Percentiles rank a stretch among this genome's conserved stretches.
Evolutionary conservation across 2,113 vertebrate genomes (phyloP).

Genomic region (Syngnathus typhle): DNA sequence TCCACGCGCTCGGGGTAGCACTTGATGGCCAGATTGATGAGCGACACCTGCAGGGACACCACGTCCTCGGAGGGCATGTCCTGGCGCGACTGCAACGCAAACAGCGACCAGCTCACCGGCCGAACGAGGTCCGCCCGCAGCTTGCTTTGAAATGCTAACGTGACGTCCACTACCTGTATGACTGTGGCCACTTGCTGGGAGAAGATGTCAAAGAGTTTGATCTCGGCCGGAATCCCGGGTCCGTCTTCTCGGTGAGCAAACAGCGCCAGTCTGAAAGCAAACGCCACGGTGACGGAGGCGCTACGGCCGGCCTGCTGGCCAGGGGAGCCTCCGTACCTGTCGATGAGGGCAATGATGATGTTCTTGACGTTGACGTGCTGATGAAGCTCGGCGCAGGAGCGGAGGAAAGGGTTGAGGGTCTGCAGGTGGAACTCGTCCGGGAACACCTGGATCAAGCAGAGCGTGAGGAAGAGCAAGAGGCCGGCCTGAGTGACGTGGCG

Average conservation of each 20-base stretch:
- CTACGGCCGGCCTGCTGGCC: background rate
- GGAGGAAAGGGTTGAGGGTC: conserved; percentile 94
- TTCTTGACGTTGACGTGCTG: conserved; percentile 99
- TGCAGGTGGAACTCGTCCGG: conserved; percentile 99
- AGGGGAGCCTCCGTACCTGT: conserved; percentile 71
- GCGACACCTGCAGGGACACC: conserved; percentile 95
- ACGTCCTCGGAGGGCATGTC: conserved; percentile 99
- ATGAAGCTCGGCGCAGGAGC: conserved; percentile 94
- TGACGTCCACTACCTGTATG: conserved; percentile 77
- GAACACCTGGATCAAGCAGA: conserved; percentile 78
- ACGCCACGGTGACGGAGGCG: background rate
- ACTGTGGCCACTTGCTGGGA: conserved; percentile 98
- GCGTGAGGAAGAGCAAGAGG: too few relatives aligned
- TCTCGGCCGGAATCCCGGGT: conserved; percentile 93
- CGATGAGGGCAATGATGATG: conserved; percentile 98
- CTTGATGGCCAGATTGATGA: conserved; percentile 98
- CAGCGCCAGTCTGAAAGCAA: conserved; percentile 78
- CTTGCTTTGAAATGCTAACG: too few relatives aligned
- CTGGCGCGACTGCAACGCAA: conserved; percentile 82
- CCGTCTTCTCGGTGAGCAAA: conserved; percentile 98
- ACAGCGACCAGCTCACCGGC: too few relatives aligned
- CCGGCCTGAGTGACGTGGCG: too few relatives aligned
- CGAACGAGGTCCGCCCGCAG: too few relatives aligned
- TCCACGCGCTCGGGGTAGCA: conserved; percentile 98
- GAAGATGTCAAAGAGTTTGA: conserved; percentile 98